Base-by-base conservation (phyloP, 1,140 invertebrate species). In the Panulirus ornatus region DNA sequence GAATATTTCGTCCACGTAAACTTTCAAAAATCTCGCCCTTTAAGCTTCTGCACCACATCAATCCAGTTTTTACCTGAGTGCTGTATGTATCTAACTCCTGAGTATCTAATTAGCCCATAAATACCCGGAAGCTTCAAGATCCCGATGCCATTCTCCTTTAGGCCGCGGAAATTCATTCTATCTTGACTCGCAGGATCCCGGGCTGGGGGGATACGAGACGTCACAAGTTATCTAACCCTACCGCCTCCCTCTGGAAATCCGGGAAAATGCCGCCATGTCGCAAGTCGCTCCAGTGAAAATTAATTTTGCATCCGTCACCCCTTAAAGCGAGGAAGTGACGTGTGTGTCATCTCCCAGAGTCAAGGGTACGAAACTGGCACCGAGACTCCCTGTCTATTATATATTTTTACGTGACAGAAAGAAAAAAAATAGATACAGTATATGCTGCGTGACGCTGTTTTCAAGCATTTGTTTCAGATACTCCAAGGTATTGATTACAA, bases 251-350 rank as follows among this genome's bases (percentile, higher is more conserved):
- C 19, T 27, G 84, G 70, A 76, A 86, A 76, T 86, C 73, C 84
- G 2, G 51, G 71, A 76, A 85, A 85, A 86, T 58, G 47, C 47
- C 84, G 27, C 66, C 38, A 76, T 86, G 84, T 76, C 84, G 71
- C 73, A 75, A 86, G 84, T 40, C 84, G 73, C 71, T 86, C 73
- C 73, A 27, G 71, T 42, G 84, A 78, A 86, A 86, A 86, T 76
- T 86, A 86, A 86, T 86, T 86, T 86, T 86, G 73, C 71, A 76
- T 86, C 84, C 47, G 84, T 86, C 84, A 78, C 44, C 30, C 84
- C 47, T 84, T 78, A 76, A 34, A 86, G 84, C 84, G 51, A 27
- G 70, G 84, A 36, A 40, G 84, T 86, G 84, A 86, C 84, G 84
- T 51, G 71, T 58, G 70, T 78, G 84, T 85, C 84, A 85, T 73